These are phyloP conservation scores for Spinus pinus DNA, from an alignment of 2,797 vertebrate genomes.

Conservation along the genomic window DNA sequence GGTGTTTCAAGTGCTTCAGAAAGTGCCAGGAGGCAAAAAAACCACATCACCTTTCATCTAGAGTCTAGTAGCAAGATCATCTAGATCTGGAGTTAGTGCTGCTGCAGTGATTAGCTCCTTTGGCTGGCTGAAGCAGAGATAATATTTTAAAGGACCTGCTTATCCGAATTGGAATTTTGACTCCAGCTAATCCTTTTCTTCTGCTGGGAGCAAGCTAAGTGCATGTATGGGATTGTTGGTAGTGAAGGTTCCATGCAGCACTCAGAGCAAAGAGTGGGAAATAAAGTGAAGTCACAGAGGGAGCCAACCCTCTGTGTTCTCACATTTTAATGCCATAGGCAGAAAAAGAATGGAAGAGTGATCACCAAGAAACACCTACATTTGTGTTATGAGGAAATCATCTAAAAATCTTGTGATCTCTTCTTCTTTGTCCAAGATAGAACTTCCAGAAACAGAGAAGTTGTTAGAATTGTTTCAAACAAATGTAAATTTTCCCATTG, in stretches of 20 bases:
- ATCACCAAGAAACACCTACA: background rate
- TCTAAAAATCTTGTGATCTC: conserved; percentile 10
- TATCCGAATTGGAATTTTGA: conserved; percentile 48
- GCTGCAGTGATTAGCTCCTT: conserved; percentile 34
- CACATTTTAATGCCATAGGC: background rate
- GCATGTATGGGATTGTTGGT: background rate
- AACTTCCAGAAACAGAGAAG: conserved; percentile 39
- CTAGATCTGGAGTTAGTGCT: background rate
- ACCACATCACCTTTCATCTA: background rate
- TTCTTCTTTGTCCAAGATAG: conserved; percentile 10
- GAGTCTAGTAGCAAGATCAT: background rate
- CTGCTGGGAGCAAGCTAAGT: conserved; percentile 13
- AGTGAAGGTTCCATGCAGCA: background rate
- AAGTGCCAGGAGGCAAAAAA: background rate
- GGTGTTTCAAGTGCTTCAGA: background rate
- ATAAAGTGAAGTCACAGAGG: background rate
- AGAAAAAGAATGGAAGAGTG: background rate
- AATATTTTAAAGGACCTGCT: conserved; percentile 43
- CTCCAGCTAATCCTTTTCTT: conserved; percentile 51
- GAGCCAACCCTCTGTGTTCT: background rate
- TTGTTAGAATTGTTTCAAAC: conserved; percentile 36
- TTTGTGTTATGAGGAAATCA: background rate
- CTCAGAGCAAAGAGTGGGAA: background rate
- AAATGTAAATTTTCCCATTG: conserved; percentile 41
- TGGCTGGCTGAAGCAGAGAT: conserved; percentile 33